Evolutionary conservation across 2,797 vertebrate species (phyloP), one percentile per base, ranked within the genome.

Genomic region (Syngnathus rostellatus): DNA sequence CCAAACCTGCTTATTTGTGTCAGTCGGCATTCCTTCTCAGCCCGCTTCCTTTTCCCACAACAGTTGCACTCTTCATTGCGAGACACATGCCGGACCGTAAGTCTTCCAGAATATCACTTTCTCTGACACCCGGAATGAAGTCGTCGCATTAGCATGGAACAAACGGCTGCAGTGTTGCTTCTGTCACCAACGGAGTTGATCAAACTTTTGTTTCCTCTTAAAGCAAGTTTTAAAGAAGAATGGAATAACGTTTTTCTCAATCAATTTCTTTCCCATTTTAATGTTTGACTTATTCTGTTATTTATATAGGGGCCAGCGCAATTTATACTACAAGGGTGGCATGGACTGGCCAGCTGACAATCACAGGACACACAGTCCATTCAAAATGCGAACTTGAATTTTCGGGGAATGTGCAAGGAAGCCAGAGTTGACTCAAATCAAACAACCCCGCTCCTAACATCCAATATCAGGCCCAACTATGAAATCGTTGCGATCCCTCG

Each of bases 1-100:
- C 67, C 67, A 8, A 90, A 87, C 85, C 86, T 88, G 87, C 86
- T 88, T 83, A 87, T 89, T 87, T 88, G 81, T 86, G 86, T 89
- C 88, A 77, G 75, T 88, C 89, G 85, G 84, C 87, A 84, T 88
- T 89, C 84, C 85, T 85, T 68, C 74, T 79, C 77, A 69, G 79
- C 67, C 76, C 50, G 80, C 80, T 83, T 86, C 83, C 81, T 83
- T 80, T 87, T 85, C 85, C 79, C 85, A 81, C 78, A 85, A 81
- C 82, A 86, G 85, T 83, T 85, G 82, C 72, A 63, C 69, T 75
- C 72, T 54, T 74, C 37, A 48, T 72, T 72, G 68, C 72, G 82
- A 76, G 81, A 71, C 72, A 71, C 68, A 68, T 58, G 31, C 63
- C 55, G 65, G 59, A 72, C 60, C 11, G 2, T 70, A 69, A 71